A percentile compares a stretch with the other conserved stretches of the same genome.
phyloP scores from a whole-genome alignment of 2,888 invertebrate species.

The Protonemura montana region DNA sequence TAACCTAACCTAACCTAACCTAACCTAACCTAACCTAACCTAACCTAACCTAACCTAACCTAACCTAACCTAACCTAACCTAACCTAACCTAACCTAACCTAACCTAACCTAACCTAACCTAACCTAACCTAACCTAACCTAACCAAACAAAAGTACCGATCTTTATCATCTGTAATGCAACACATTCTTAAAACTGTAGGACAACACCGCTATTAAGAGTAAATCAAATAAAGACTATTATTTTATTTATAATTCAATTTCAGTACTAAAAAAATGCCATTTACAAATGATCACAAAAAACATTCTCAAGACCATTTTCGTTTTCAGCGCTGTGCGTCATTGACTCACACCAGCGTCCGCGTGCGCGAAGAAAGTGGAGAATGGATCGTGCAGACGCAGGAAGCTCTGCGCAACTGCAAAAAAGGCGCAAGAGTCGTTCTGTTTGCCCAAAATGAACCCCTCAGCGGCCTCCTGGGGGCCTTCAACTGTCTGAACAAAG shows the following conservation, averaged over 20 bases:
- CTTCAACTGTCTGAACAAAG: slow-evolving; percentile 83
- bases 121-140: no score
- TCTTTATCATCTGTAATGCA: neutral
- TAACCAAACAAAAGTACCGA: no score
- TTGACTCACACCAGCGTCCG: neutral
- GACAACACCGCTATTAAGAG: neutral
- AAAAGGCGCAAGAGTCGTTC: slow-evolving; percentile 62
- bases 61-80: no score
- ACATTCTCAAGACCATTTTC: neutral
- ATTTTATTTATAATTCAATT: neutral
- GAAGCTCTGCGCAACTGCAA: slow-evolving; percentile 52
- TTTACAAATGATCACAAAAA: no score
- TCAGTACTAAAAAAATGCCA: neutral
- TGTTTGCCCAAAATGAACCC: slow-evolving; percentile 73
- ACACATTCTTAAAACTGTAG: no score
- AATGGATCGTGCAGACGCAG: slow-evolving; percentile 58
- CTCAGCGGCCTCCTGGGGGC: slow-evolving; percentile 87
- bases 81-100: no score
- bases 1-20: no score
- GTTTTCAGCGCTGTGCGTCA: neutral
- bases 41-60: no score
- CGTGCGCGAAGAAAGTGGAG: neutral
- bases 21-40: no score
- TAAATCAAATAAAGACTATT: no score
- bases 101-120: no score